Conservation (phyloP, 2,888 invertebrate species). For the Macrophya annulata region DNA sequence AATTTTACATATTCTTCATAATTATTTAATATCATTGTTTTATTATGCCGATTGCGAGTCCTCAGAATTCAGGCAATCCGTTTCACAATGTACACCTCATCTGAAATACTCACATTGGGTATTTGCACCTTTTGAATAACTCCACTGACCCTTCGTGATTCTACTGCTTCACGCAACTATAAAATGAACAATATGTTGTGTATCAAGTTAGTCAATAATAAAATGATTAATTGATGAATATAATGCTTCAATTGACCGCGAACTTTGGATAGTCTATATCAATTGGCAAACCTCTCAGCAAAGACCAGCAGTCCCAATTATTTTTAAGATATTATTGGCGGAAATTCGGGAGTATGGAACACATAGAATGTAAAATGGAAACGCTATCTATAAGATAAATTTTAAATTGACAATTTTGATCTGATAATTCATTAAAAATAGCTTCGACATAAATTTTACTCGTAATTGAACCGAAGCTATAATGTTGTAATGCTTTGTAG, state of each 20-base stretch:
- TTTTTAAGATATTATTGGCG: no score
- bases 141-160: background rate
- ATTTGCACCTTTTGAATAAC: background rate
- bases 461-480: no score
- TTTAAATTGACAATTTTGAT: no score
- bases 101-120: background rate
- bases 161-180: background rate
- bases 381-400: no score
- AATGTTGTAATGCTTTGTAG: no score
- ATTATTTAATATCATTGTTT: background rate
- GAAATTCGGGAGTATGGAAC: no score
- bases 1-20: background rate
- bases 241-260: background rate
- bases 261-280: background rate
- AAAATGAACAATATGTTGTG: background rate
- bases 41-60: background rate
- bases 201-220: background rate
- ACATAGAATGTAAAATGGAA: no score
- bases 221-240: background rate
- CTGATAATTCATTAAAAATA: no score
- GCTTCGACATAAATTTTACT: no score
- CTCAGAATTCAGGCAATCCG: background rate
- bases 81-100: background rate
- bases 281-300: no score
- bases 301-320: no score